Conservation (phyloP, 2,888 invertebrate genomes). For the Allophyes oxyacanthae region DNA sequence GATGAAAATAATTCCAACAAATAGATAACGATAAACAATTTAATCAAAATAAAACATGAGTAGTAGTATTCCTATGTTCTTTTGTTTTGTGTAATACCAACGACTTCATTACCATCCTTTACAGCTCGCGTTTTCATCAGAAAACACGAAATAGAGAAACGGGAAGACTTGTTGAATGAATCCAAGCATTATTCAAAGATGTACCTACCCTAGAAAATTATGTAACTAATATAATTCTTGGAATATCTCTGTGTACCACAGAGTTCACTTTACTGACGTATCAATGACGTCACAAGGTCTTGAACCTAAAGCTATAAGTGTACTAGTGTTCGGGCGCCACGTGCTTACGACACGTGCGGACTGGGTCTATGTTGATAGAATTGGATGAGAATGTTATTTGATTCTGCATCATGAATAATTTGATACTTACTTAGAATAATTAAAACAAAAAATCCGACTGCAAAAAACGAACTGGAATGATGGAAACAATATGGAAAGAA, state of each 20-base stretch:
- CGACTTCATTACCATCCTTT: not conserved
- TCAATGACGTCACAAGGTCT: slow-evolving; percentile 55
- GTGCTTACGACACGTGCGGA: slow-evolving; percentile 45
- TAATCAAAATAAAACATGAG: too few relatives aligned
- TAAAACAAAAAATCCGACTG: too few relatives aligned
- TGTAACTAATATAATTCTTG: not conserved
- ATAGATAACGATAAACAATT: too few relatives aligned
- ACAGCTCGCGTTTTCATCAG: not conserved
- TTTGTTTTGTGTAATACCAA: not conserved
- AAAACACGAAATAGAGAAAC: too few relatives aligned
- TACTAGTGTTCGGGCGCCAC: slow-evolving; percentile 39
- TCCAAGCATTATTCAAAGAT: too few relatives aligned
- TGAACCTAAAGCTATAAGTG: slow-evolving; percentile 44
- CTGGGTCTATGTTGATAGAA: slow-evolving; percentile 4
- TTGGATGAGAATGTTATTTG: slow-evolving; percentile 27
- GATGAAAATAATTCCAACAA: too few relatives aligned
- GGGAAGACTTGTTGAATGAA: too few relatives aligned
- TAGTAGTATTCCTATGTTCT: too few relatives aligned
- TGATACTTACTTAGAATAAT: not conserved
- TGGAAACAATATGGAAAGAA: too few relatives aligned
- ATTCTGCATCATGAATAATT: slow-evolving; percentile 12
- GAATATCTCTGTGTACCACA: slow-evolving; percentile 9
- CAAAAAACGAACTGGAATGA: too few relatives aligned
- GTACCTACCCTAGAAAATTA: too few relatives aligned
- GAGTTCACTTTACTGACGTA: slow-evolving; percentile 20